Percentiles rank a stretch among this genome's conserved stretches.
Evolutionary conservation across 2,888 invertebrate species (phyloP).

Genomic region (Nemotelus pantherinus): DNA sequence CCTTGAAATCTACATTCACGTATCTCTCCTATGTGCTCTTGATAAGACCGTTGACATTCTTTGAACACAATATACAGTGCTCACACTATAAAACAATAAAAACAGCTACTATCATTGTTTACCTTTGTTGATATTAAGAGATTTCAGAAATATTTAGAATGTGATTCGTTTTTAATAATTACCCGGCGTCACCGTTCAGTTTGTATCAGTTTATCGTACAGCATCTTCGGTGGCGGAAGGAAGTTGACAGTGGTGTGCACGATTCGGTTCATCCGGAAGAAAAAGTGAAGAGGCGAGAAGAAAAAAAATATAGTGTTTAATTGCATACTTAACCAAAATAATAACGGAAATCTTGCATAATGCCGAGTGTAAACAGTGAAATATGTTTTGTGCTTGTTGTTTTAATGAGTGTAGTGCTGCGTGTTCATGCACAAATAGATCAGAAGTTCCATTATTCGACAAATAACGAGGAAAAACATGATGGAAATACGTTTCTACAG

Average conservation of each 20-base stretch:
- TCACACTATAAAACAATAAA: neutral
- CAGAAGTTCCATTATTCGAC: constrained; percentile 44
- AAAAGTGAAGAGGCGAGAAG: neutral
- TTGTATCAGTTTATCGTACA: no score
- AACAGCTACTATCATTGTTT: constrained; percentile 19
- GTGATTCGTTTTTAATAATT: neutral
- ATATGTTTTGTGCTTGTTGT: constrained; percentile 16
- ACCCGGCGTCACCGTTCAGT: no score
- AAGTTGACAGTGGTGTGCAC: no score
- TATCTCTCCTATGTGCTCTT: neutral
- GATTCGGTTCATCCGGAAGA: neutral
- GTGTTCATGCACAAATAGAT: constrained; percentile 43
- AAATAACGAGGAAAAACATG: constrained; percentile 27
- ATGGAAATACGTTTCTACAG: constrained; percentile 38
- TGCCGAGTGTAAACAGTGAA: constrained; percentile 31
- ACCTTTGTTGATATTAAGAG: constrained; percentile 13
- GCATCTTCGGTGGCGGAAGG: no score
- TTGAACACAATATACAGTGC: no score
- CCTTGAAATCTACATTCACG: no score
- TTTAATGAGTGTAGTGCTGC: constrained; percentile 6
- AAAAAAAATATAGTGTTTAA: neutral
- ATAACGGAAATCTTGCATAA: constrained; percentile 9
- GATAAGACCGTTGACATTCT: neutral
- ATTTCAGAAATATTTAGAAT: constrained; percentile 4
- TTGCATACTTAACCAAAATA: constrained; percentile 1